These are phyloP conservation scores for Stenopsyche tienmushanensis DNA, from an alignment of 1,140 invertebrate species.

Conservation along the genomic window DNA sequence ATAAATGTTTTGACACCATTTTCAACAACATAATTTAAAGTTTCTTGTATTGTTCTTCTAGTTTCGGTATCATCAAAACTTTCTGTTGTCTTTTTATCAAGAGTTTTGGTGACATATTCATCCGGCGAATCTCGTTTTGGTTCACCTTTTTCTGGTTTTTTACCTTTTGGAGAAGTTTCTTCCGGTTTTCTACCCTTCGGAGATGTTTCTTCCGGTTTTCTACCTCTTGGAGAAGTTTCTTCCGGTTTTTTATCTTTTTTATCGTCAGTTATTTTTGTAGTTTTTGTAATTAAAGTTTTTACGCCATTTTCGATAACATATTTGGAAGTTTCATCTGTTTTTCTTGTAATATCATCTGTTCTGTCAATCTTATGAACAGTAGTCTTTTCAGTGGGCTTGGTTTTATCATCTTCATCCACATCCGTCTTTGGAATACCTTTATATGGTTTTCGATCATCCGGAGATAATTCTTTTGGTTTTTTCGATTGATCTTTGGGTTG, in stretches of 20 bases:
- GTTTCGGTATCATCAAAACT: neutral
- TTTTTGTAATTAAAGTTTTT: constrained; percentile 1
- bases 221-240: neutral
- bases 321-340: neutral
- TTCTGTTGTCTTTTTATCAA: too few relatives aligned
- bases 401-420: neutral
- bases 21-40: constrained; percentile 16
- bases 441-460: neutral
- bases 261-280: neutral
- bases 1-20: constrained; percentile 14
- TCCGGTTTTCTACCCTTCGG: neutral
- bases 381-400: neutral
- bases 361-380: neutral
- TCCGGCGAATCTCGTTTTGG: too few relatives aligned
- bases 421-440: constrained; percentile 2
- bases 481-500: neutral
- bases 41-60: too few relatives aligned
- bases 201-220: neutral
- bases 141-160: too few relatives aligned
- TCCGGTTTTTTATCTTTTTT: neutral
- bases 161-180: neutral
- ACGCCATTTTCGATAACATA: constrained; percentile 9
- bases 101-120: too few relatives aligned
- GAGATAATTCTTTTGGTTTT: neutral
- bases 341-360: neutral